Base-by-base conservation (phyloP, 1,140 invertebrate genomes). In the Gryllus bimaculatus region DNA sequence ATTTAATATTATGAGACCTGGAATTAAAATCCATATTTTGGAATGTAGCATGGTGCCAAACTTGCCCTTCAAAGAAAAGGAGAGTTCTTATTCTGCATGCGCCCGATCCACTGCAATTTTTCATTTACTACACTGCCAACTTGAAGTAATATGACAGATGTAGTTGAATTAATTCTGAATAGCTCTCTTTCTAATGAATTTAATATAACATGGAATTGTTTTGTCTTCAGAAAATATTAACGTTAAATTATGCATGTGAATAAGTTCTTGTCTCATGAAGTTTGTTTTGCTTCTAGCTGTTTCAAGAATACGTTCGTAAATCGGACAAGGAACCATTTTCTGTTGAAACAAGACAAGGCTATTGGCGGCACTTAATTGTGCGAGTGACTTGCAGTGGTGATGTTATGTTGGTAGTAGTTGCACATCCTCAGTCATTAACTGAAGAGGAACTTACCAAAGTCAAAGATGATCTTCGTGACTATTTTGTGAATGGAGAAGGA, bases 291-390 rank as follows among this genome's bases (percentile, higher is more conserved):
- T 75, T 76, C 26, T 78, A 83, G 82, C 78, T 80, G 73, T 83
- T 83, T 76, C 81, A 83, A 74, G 79, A 81, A 8, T 83, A 82
- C 47, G 79, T 83, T 10, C 79, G 78, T 47, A 77, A 81, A 76
- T 86, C 74, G 8, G 75, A 77, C 49, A 78, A 79, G 47, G 82
- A 83, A 21, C 86, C 88, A 0, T 92, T 87, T 82, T 84, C 90
- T 83, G 89, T 89, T 15, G 85, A 87, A 80, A 87, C 83, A 75
- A 88, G 90, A 80, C 82, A 84, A 78, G 91, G 91, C 8, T 85
- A 89, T 83, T 93, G 90, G 90, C 85, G 88, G 78, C 88, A 90
- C 82, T 81, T 93, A 79, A 90, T 90, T 8, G 87, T 92, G 0
- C 84, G 91, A 76, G 88, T 88, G 26, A 88, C 87, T 48, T 80